These are phyloP conservation scores for Stenolophus ochropezus DNA, from an alignment of 2,888 invertebrate genomes.

Conservation along the genomic window DNA sequence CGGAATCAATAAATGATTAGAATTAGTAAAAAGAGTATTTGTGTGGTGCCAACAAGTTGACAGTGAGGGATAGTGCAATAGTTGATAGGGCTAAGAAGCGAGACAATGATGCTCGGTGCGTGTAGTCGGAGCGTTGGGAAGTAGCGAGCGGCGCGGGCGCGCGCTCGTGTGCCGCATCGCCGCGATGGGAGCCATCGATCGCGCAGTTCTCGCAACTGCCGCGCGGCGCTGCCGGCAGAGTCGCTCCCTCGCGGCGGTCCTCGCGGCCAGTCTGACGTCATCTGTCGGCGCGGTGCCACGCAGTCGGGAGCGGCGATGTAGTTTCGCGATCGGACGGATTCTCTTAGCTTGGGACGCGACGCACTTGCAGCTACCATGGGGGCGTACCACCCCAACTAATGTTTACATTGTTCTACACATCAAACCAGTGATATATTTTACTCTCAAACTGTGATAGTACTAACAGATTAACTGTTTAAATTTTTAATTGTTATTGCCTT, in stretches of 20 bases:
- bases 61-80: conserved; percentile 7
- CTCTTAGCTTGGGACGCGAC: conserved; percentile 16
- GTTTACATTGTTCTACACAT: conserved; percentile 22
- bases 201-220: conserved; percentile 64
- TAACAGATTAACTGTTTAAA: conserved; percentile 67
- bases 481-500: conserved; percentile 67
- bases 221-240: conserved; percentile 52
- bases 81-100: too few relatives aligned
- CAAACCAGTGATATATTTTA: conserved; percentile 47
- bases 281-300: conserved; percentile 46
- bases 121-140: neutral
- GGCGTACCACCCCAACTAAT: conserved; percentile 3
- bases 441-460: conserved; percentile 69
- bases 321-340: conserved; percentile 21
- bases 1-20: neutral
- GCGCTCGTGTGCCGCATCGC: conserved; percentile 49
- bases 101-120: too few relatives aligned
- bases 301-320: conserved; percentile 35
- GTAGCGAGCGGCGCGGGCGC: conserved; percentile 5
- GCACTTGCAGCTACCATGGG: conserved; percentile 15
- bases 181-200: conserved; percentile 67
- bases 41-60: neutral
- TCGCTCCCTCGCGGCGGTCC: conserved; percentile 57
- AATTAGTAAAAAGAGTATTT: neutral
- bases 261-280: conserved; percentile 60